phyloP scores from a whole-genome alignment of 2,113 vertebrate species.

The Zeus faber region DNA sequence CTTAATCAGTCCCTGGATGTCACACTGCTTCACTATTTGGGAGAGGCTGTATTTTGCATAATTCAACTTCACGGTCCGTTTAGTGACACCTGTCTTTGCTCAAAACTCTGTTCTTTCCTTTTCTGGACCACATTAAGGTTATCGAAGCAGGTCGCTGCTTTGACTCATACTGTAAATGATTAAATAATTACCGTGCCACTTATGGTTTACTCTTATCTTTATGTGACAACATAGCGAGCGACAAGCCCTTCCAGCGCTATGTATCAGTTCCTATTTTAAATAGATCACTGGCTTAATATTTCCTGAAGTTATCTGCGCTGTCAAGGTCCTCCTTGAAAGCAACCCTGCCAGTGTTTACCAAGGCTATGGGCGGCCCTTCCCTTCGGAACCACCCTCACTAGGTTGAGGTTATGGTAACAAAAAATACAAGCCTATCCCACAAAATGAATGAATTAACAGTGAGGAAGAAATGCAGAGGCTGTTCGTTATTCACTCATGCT shows the following conservation, averaged over 20 bases:
- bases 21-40: no score
- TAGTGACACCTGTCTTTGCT: no score
- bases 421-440: no score
- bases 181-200: no score
- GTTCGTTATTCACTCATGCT: no score
- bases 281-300: conserved; percentile 8
- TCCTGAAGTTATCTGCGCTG: neutral
- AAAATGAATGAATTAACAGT: no score
- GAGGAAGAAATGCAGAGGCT: no score
- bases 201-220: conserved; percentile 15
- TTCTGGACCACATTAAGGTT: neutral
- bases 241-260: neutral
- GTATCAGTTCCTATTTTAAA: conserved; percentile 1
- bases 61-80: no score
- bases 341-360: conserved; percentile 3
- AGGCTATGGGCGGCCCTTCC: conserved; percentile 3
- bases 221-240: conserved; percentile 4
- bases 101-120: no score
- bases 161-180: neutral
- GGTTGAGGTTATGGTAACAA: no score
- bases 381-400: neutral
- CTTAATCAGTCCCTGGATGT: no score
- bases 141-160: neutral
- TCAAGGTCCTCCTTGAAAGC: neutral
- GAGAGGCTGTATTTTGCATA: no score